Conservation (phyloP, 2,888 invertebrate genomes). For the Pristionchus fissidentatus region DNA sequence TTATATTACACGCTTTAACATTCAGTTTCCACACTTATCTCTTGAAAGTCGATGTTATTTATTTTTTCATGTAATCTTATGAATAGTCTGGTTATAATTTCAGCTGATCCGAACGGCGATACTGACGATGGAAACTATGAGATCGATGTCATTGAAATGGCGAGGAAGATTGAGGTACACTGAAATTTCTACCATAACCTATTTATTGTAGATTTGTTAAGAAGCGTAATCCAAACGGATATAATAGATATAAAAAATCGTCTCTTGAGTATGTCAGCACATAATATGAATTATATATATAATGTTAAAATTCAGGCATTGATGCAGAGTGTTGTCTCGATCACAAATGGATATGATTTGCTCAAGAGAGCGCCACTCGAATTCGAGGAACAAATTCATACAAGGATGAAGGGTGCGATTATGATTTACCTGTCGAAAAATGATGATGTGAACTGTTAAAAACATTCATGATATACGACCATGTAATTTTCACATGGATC, state of each 20-base stretch:
- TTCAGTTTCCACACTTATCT: background rate
- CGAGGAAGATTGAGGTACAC: slow-evolving; percentile 44
- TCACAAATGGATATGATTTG: slow-evolving; percentile 41
- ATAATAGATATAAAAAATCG: too few relatives aligned
- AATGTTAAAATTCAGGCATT: slow-evolving; percentile 9
- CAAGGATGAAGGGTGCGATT: slow-evolving; percentile 52
- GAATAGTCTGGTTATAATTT: background rate
- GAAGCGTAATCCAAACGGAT: background rate
- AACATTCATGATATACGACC: background rate
- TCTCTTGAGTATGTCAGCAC: slow-evolving; percentile 4
- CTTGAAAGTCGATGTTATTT: background rate
- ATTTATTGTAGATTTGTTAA: background rate
- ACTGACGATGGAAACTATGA: slow-evolving; percentile 39
- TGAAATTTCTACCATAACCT: background rate
- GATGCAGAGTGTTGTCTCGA: background rate
- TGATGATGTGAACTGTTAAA: background rate
- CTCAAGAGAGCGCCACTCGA: slow-evolving; percentile 56
- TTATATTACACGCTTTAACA: background rate
- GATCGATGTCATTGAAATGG: slow-evolving; percentile 34
- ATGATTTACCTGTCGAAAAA: too few relatives aligned
- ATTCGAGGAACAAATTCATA: slow-evolving; percentile 51
- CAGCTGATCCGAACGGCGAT: slow-evolving; percentile 23
- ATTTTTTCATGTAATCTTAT: background rate
- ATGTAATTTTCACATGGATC: too few relatives aligned
- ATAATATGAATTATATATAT: background rate